Evolutionary conservation across 2,888 invertebrate genomes (phyloP).

Genomic region (Syrista parreyssii): DNA sequence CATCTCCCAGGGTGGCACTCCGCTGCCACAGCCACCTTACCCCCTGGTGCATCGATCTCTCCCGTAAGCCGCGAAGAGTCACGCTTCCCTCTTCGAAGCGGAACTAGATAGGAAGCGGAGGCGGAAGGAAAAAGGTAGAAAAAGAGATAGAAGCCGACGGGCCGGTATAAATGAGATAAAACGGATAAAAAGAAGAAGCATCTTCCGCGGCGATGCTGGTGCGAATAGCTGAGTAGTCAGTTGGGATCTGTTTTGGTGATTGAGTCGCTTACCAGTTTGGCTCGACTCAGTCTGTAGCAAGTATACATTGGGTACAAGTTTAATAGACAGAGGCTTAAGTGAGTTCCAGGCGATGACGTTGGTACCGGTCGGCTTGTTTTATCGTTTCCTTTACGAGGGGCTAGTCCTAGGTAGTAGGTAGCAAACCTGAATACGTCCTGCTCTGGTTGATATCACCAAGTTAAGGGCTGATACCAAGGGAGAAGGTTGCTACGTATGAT

Average conservation of each 20-base stretch:
- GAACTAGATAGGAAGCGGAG: constrained; percentile 3
- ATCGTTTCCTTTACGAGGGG: background rate
- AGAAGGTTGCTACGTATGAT: background rate
- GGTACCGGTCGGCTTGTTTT: background rate
- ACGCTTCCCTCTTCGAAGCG: constrained; percentile 16
- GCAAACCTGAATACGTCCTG: background rate
- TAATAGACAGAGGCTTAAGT: background rate
- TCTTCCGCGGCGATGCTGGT: background rate
- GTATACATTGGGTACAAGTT: background rate
- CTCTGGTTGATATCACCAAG: background rate
- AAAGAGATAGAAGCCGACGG: constrained; percentile 5
- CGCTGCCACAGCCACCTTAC: background rate
- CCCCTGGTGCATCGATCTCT: constrained; percentile 10
- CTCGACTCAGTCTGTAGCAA: background rate
- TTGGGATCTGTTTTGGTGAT: background rate
- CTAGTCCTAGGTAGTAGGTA: background rate
- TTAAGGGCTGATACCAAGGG: background rate
- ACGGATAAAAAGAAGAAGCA: background rate
- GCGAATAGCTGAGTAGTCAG: background rate
- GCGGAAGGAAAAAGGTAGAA: background rate
- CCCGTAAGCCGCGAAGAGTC: constrained; percentile 14
- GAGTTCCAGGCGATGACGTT: background rate
- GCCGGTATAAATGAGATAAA: background rate
- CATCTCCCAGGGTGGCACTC: background rate
- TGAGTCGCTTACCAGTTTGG: background rate